phyloP scores from a whole-genome alignment of 2,888 invertebrate genomes.

The Dryocosmus kuriphilus region DNA sequence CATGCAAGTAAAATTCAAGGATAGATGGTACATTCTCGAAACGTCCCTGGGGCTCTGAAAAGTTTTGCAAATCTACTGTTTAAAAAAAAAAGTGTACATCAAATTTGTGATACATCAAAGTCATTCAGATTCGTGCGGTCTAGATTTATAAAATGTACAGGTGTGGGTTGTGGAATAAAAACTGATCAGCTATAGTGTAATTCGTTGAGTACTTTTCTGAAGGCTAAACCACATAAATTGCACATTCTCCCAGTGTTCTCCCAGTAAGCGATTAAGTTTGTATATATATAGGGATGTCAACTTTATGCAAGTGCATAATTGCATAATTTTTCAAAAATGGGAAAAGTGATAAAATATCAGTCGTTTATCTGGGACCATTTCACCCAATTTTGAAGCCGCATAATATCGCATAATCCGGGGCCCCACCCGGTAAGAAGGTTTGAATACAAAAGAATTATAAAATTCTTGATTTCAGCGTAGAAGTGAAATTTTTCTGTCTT shows the following conservation, averaged over 20 bases:
- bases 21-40: conserved; percentile 2
- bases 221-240: conserved; percentile 32
- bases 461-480: no score
- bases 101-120: not conserved
- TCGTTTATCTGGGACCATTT: no score
- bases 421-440: no score
- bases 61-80: not conserved
- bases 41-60: not conserved
- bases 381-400: no score
- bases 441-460: no score
- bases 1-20: not conserved
- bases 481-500: no score
- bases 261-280: conserved; percentile 5
- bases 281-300: no score
- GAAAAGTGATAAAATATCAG: no score
- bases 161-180: conserved; percentile 25
- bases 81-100: not conserved
- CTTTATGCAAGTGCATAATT: no score
- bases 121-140: conserved; percentile 2
- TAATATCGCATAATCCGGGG: no score
- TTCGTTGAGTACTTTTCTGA: conserved; percentile 30
- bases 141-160: conserved; percentile 2
- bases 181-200: not conserved
- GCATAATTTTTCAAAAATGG: no score
- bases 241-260: conserved; percentile 5